These are phyloP conservation scores for Mormyrus lacerda DNA, from an alignment of 2,113 vertebrate species.

Conservation along the genomic window DNA sequence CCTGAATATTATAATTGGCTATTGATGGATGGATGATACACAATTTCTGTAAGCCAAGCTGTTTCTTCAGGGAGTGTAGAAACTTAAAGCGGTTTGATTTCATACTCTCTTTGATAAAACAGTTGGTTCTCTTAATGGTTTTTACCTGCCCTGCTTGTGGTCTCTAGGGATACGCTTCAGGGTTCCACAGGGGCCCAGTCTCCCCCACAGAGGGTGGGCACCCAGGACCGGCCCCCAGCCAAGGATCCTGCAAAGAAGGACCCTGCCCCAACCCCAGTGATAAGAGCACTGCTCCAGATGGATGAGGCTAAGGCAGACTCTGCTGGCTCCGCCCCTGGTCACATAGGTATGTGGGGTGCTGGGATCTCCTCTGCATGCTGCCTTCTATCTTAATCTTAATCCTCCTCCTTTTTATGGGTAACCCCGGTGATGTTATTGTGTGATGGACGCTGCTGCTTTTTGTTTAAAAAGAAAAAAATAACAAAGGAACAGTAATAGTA, in stretches of 20 bases:
- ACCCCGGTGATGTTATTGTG: background rate
- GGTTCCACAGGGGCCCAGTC: conserved; percentile 19
- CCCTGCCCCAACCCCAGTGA: conserved; percentile 65
- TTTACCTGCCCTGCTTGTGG: background rate
- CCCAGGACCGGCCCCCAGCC: conserved; percentile 14
- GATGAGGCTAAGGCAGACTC: conserved; percentile 61
- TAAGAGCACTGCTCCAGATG: conserved; percentile 81
- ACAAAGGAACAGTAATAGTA: background rate
- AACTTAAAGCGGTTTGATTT: background rate
- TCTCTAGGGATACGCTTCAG: background rate
- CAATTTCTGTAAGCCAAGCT: background rate
- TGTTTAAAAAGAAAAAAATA: background rate
- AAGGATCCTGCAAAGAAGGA: conserved; percentile 49
- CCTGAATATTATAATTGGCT: background rate
- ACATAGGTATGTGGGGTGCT: background rate
- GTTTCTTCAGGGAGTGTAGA: background rate
- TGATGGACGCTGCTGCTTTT: background rate
- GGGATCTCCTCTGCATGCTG: background rate
- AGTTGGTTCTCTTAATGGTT: background rate
- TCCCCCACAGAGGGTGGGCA: conserved; percentile 47
- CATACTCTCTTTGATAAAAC: background rate
- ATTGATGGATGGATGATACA: background rate
- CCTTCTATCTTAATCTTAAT: background rate
- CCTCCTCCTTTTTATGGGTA: background rate
- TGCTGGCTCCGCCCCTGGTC: conserved; percentile 27